Evolutionary conservation across 2,888 invertebrate genomes (phyloP), one percentile per base, ranked within the genome.

Genomic region (Apodemia mormo): DNA sequence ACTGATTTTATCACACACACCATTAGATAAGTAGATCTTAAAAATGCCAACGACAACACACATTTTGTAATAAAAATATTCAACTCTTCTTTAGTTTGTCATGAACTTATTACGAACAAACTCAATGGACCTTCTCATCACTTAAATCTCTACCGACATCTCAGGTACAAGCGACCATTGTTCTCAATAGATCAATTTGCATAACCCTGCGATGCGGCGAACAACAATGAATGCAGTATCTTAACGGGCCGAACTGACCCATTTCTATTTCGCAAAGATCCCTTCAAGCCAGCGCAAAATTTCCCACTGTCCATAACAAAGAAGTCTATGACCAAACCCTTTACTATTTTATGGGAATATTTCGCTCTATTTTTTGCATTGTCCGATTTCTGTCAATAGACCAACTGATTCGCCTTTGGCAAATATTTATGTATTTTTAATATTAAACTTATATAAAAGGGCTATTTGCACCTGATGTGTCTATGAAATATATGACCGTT

Each of bases 351-450:
- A 91, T 92, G 92, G 90, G 92, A 92, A 92, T 86, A 85, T 85
- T 87, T 84, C 87, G 91, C 90, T 92, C 92, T 80, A 90, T 89
- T 90, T 92, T 92, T 92, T 90, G 92, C 92, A 90, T 93, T 92
- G 92, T 92, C 92, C 92, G 77, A 86, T 76, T 76, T 73, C 76
- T 80, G 77, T 82, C 74, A 80, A 80, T 78, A 77, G 82, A 75
- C 82, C 77, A 85, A 88, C 85, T 82, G 84, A 88, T 85, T 88
- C 82, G 90, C 90, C 89, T 83, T 85, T 85, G 86, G 92, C 91
- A 81, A 85, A 84, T 86, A 82, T 83, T 87, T 87, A 86, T 88
- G 77, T 83, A 86, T 84, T 85, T 87, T 87, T 88, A 87, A 90
- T 90, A 85, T 83, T 83, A 83, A 78, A 76, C 65, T 71, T 77